Percentiles rank a stretch among this genome's conserved stretches.
These are phyloP conservation scores for Suillia variegata DNA, from an alignment of 2,888 invertebrate genomes.

Conservation along the genomic window DNA sequence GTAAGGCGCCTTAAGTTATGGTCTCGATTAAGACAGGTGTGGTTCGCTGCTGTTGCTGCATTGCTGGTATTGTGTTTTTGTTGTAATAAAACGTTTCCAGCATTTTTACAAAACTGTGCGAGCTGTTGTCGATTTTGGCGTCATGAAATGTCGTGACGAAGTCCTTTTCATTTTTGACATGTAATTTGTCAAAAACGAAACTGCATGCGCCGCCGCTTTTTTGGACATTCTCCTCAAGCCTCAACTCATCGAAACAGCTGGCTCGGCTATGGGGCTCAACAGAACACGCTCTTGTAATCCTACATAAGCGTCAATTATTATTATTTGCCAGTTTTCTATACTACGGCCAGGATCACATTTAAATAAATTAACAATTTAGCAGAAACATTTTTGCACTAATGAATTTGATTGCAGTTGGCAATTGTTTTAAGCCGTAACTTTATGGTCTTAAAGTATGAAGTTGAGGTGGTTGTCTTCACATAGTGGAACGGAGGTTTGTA, in stretches of 20 bases:
- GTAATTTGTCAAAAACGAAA: slow-evolving; percentile 35
- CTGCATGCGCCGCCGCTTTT: slow-evolving; percentile 28
- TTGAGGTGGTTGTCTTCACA: no score
- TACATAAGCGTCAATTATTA: slow-evolving; percentile 15
- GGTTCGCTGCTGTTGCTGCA: slow-evolving; percentile 6
- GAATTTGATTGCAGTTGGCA: neutral
- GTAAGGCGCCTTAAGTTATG: slow-evolving; percentile 14
- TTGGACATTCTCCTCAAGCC: neutral
- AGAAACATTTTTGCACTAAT: slow-evolving; percentile 7
- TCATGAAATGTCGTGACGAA: slow-evolving; percentile 34
- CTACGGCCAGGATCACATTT: slow-evolving; percentile 28
- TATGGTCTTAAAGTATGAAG: no score
- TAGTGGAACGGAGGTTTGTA: no score
- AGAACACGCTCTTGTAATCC: neutral
- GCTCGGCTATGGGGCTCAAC: neutral
- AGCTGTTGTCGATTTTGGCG: slow-evolving; percentile 11
- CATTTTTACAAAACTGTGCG: neutral
- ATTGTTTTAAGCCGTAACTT: neutral
- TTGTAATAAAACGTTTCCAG: slow-evolving; percentile 5
- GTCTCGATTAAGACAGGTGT: slow-evolving; percentile 14
- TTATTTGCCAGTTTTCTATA: slow-evolving; percentile 29
- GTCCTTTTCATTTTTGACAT: slow-evolving; percentile 33
- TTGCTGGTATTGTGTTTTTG: slow-evolving; percentile 16
- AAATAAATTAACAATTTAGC: slow-evolving; percentile 24
- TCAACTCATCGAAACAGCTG: neutral